Base-by-base conservation (phyloP, 1,140 invertebrate genomes). In the Heliothis subflexa region DNA sequence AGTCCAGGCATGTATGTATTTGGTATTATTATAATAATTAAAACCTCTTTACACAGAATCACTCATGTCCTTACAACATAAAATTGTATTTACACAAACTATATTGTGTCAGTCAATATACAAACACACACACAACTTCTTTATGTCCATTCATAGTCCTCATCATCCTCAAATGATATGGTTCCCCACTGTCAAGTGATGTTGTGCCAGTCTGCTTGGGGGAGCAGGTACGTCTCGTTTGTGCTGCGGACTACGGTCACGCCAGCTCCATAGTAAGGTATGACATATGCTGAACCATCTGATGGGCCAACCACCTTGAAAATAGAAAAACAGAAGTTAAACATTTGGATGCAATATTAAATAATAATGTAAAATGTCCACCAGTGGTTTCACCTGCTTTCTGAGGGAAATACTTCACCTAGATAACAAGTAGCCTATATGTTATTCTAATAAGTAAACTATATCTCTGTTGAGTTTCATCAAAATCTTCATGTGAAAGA, bases 241-340 rank as follows among this genome's bases (percentile, higher is more conserved):
- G 99, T 96, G 94, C 97, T 98, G 59, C 96, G 95, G 59, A 99
- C 95, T 78, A 98, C 97, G 62, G 96, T 96, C 40, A 99, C 96
- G 59, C 96, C 97, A 14, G 98, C 97, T 73, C 99, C 99, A 95
- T 97, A 99, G 94, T 98, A 99, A 79, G 98, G 97, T 86, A 99
- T 98, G 0, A 99, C 96, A 95, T 99, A 99, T 84, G 97, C 96
- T n/a, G 99, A 99, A 49, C 99, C 99, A 96, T 99, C 99, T 11
- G 98, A 97, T 61, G 99, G 99, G 12, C 97, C 97, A 49, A 99
- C 97, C 73, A 97, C 97, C 96, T 98, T 49, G 18, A 71, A 77
- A 55, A 72, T 9, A 28, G 25, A 59, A 59, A 18, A 5, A 21
- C 16, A 5, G 18, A 10, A 18, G 0, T 10, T 5, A 9, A 16